These are phyloP conservation scores for Adelognathus sp. DNA, from an alignment of 2,888 invertebrate species.

Conservation along the genomic window DNA sequence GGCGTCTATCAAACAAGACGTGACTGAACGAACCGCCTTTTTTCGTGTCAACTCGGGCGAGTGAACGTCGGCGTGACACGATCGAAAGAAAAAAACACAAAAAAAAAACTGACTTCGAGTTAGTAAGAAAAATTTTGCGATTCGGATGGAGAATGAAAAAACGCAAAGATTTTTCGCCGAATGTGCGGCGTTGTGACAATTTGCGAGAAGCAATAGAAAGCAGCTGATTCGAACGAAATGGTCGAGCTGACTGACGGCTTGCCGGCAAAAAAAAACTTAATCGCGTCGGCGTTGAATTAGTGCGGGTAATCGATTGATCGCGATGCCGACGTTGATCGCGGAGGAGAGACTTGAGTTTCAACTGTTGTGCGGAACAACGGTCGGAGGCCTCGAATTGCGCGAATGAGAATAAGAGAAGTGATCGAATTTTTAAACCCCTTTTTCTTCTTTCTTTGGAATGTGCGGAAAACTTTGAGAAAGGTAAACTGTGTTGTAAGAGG, in stretches of 20 bases:
- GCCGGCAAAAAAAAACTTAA: constrained; percentile 45
- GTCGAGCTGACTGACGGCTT: constrained; percentile 64
- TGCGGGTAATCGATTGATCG: neutral
- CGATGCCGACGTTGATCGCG: neutral
- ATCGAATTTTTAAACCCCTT: neutral
- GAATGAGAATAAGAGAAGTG: neutral
- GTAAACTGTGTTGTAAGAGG: neutral
- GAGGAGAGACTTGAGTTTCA: neutral
- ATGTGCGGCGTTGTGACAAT: constrained; percentile 65
- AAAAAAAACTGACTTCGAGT: neutral
- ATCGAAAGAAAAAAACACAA: neutral
- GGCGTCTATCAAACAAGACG: neutral
- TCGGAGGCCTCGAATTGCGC: neutral
- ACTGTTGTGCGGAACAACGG: neutral
- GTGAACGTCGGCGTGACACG: neutral
- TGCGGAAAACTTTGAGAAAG: neutral
- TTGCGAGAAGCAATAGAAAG: constrained; percentile 58
- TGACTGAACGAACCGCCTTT: neutral
- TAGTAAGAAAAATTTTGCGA: neutral
- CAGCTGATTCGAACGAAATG: constrained; percentile 75
- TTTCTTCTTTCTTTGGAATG: neutral
- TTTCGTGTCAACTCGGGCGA: neutral
- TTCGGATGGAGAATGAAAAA: neutral
- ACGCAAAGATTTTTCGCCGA: neutral
- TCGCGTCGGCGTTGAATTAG: neutral